Evolutionary conservation across 2,113 vertebrate genomes (phyloP).

Genomic region (Procapra przewalskii): DNA sequence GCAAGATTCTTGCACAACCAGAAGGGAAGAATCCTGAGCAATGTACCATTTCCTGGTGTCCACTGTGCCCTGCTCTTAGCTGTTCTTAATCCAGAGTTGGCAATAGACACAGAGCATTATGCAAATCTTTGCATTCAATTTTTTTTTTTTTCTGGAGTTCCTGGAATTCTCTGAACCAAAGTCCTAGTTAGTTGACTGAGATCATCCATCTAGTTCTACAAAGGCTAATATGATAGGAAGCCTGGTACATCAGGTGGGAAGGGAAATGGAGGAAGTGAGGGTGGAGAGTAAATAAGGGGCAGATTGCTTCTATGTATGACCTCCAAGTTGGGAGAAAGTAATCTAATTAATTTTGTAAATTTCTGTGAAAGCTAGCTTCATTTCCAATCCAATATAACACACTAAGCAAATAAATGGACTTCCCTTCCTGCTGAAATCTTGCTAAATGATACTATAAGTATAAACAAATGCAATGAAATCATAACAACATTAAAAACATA

Average conservation of each 20-base stretch:
- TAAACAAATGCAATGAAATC: slow-evolving; percentile 8
- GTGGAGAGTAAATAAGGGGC: not conserved
- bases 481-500: not conserved
- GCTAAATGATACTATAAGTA: not conserved
- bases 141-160: not conserved
- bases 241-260: not conserved
- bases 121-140: not conserved
- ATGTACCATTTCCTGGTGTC: too few relatives aligned
- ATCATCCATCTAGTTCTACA: not conserved
- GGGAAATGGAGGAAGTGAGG: not conserved
- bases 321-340: not conserved
- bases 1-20: not conserved
- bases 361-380: not conserved
- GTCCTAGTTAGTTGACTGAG: not conserved
- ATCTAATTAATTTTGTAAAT: not conserved
- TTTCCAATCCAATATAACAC: not conserved
- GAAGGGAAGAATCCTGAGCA: not conserved
- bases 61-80: not conserved
- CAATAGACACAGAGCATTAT: not conserved
- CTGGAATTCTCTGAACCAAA: not conserved
- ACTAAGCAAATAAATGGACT: not conserved
- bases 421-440: not conserved
- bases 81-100: not conserved
- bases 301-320: not conserved
- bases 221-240: not conserved